Conservation (phyloP, 1,140 invertebrate genomes). For the Helicoverpa armigera region DNA sequence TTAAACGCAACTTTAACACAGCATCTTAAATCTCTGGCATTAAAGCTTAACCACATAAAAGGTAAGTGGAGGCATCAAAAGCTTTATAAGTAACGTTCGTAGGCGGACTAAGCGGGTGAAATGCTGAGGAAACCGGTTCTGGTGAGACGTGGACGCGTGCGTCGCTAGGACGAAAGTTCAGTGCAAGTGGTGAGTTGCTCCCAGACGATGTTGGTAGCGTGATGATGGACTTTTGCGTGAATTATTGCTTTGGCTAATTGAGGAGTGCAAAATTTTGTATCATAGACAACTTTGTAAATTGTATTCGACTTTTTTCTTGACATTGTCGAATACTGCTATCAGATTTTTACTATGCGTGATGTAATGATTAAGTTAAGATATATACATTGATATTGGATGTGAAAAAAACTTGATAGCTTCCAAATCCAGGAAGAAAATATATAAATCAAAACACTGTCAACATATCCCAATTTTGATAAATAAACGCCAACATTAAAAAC, state of each 20-base stretch:
- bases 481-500: neutral
- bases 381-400: neutral
- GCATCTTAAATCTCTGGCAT: slow-evolving; percentile 11
- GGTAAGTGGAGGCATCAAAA: slow-evolving; percentile 37
- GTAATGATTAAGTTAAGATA: too few species aligned
- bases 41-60: slow-evolving; percentile 32
- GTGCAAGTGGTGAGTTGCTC: slow-evolving; percentile 31
- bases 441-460: neutral
- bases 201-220: slow-evolving; percentile 17
- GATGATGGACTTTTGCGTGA: slow-evolving; percentile 19
- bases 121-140: slow-evolving; percentile 41
- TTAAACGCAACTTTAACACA: slow-evolving; percentile 13
- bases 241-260: neutral
- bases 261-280: slow-evolving; percentile 4
- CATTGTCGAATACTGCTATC: neutral
- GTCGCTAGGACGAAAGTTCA: slow-evolving; percentile 48
- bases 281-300: too few species aligned
- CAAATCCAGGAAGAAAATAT: neutral
- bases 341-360: too few species aligned
- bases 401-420: neutral
- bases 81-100: slow-evolving; percentile 39
- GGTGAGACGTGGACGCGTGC: slow-evolving; percentile 24
- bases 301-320: neutral
- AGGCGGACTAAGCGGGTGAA: slow-evolving; percentile 43
- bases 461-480: neutral